phyloP scores from a whole-genome alignment of 2,113 vertebrate genomes.

The Hypomesus transpacificus region DNA sequence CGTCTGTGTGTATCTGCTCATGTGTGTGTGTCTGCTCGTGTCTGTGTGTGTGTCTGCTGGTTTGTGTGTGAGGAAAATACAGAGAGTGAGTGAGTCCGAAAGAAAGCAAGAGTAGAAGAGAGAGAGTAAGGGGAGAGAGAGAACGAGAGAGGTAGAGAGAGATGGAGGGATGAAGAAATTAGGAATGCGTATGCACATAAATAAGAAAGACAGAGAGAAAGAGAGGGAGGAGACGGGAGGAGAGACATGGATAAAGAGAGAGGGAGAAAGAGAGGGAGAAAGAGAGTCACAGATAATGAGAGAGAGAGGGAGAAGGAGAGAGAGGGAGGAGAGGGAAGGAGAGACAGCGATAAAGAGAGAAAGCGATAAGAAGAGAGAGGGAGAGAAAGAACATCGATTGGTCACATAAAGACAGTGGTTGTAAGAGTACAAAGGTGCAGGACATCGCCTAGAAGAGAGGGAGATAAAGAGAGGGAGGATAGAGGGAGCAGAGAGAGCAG shows the following conservation, averaged over 20 bases:
- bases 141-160: constrained; percentile 23
- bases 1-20: not conserved
- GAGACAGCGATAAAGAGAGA: not conserved
- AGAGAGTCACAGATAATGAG: not conserved
- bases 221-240: constrained; percentile 6
- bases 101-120: constrained; percentile 15
- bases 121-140: constrained; percentile 9
- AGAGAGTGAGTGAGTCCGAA: constrained; percentile 1
- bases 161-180: too few relatives aligned
- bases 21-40: constrained; percentile 4
- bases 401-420: not conserved
- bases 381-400: not conserved
- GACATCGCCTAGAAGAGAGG: not conserved
- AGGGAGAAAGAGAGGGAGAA: not conserved
- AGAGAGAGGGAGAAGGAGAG: not conserved
- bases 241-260: too few relatives aligned
- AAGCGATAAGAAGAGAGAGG: not conserved
- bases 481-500: not conserved
- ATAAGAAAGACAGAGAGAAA: not conserved
- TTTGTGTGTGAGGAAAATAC: not conserved
- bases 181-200: too few relatives aligned
- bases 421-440: too few relatives aligned
- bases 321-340: too few relatives aligned
- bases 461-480: not conserved
- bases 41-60: constrained; percentile 10